A percentile compares a stretch with the other conserved stretches of the same genome.
These are phyloP conservation scores for Cottus gobio DNA, from an alignment of 2,113 vertebrate species.

Conservation along the genomic window DNA sequence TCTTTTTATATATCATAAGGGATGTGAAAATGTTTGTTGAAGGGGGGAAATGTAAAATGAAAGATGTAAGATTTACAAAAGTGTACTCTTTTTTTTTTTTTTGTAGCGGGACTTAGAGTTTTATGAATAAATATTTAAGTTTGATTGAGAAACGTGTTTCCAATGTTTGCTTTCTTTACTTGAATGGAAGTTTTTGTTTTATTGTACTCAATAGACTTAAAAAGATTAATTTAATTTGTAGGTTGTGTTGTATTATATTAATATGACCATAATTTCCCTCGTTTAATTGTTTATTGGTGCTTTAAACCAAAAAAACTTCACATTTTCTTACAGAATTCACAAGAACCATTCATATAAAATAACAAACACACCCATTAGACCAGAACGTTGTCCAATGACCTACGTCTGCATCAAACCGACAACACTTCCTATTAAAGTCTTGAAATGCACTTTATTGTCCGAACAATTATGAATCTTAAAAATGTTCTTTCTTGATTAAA, in stretches of 20 bases:
- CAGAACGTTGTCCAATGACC: background rate
- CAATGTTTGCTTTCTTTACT: background rate
- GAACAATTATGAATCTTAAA: too few relatives aligned
- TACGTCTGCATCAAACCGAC: background rate
- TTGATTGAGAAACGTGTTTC: slow-evolving; percentile 57
- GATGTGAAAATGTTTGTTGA: slow-evolving; percentile 53
- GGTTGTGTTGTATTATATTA: background rate
- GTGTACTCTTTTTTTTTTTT: slow-evolving; percentile 51
- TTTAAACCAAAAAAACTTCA: slow-evolving; percentile 1
- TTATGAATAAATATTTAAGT: slow-evolving; percentile 83
- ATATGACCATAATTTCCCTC: background rate
- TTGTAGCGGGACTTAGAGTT: slow-evolving; percentile 76
- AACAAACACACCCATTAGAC: background rate
- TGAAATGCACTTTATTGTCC: background rate
- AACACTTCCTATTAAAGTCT: background rate
- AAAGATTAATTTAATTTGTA: background rate
- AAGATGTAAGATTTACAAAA: slow-evolving; percentile 64
- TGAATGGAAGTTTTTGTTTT: background rate
- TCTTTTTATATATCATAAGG: slow-evolving; percentile 74
- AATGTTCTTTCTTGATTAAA: background rate
- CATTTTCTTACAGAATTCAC: slow-evolving; percentile 9
- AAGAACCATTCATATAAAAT: slow-evolving; percentile 6
- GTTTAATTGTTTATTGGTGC: slow-evolving; percentile 34
- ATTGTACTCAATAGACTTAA: background rate
- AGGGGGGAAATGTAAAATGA: slow-evolving; percentile 60